A percentile compares a stretch with the other conserved stretches of the same genome.
Conservation (phyloP, 2,888 invertebrate genomes). For the Eristalis arbustorum region DNA sequence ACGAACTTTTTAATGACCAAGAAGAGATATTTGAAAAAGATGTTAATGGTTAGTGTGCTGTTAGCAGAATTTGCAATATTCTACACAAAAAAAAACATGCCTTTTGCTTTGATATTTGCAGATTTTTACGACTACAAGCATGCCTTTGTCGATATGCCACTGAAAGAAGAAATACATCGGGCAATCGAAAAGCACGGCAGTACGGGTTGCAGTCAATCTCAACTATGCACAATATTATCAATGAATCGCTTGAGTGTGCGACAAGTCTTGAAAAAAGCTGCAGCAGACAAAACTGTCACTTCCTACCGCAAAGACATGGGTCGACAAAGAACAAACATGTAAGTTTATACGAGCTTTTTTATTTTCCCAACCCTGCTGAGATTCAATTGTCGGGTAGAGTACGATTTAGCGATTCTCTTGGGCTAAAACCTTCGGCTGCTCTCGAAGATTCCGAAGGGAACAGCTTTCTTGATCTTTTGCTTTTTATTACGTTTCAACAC, state of each 20-base stretch:
- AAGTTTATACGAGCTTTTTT: slow-evolving; percentile 71
- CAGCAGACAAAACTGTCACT: slow-evolving; percentile 78
- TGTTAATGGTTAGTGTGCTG: slow-evolving; percentile 53
- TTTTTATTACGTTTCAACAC: no score
- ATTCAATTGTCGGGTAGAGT: no score
- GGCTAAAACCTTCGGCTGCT: no score
- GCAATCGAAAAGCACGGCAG: slow-evolving; percentile 81
- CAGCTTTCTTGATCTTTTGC: no score
- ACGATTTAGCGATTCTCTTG: no score
- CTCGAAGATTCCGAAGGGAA: no score
- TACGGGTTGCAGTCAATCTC: slow-evolving; percentile 82
- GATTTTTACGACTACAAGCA: slow-evolving; percentile 74
- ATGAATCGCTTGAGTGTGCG: slow-evolving; percentile 80
- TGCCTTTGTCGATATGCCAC: slow-evolving; percentile 77
- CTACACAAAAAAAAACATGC: background rate
- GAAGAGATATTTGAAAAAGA: slow-evolving; percentile 80
- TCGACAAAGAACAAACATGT: slow-evolving; percentile 82
- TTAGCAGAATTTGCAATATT: background rate
- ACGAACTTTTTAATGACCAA: slow-evolving; percentile 81
- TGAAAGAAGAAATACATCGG: slow-evolving; percentile 81
- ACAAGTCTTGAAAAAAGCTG: slow-evolving; percentile 80
- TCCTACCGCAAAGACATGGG: slow-evolving; percentile 82
- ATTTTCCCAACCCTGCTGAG: no score
- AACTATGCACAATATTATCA: slow-evolving; percentile 79
- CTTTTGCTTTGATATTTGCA: background rate